phyloP scores from a whole-genome alignment of 2,888 invertebrate genomes.

The Cantharis nigra region DNA sequence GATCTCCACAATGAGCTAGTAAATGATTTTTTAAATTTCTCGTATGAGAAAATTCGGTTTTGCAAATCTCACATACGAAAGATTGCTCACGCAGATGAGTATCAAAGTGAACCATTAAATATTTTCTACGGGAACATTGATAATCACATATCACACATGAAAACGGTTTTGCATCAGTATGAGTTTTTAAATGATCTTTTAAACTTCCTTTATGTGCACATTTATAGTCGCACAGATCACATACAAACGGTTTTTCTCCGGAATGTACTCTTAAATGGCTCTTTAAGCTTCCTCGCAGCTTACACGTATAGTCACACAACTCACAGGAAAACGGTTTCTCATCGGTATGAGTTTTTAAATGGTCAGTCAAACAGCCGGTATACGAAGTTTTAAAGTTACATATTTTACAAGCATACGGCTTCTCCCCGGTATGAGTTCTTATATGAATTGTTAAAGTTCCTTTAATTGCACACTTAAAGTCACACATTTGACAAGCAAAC shows the following conservation, averaged over 20 bases:
- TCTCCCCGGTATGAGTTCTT: not conserved
- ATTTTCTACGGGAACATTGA: not conserved
- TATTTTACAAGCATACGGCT: not conserved
- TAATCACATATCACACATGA: not conserved
- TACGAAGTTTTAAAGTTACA: not conserved
- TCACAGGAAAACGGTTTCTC: not conserved
- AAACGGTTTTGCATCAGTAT: not conserved
- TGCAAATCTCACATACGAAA: not conserved
- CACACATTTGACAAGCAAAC: not conserved
- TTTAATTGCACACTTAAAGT: not conserved
- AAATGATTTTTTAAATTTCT: not conserved
- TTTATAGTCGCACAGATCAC: not conserved
- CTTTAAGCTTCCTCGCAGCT: not conserved
- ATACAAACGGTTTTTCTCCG: not conserved
- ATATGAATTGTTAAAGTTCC: not conserved
- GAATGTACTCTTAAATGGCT: not conserved
- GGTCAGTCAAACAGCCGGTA: not conserved
- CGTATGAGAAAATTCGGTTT: not conserved
- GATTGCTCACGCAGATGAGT: not conserved
- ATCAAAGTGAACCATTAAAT: not conserved
- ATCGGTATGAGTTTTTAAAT: not conserved
- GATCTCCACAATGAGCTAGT: not conserved
- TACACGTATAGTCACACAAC: not conserved
- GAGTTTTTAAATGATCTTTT: not conserved
- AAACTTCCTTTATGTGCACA: not conserved